These are phyloP conservation scores for Erynnis tages DNA, from an alignment of 2,888 invertebrate genomes.

Conservation along the genomic window DNA sequence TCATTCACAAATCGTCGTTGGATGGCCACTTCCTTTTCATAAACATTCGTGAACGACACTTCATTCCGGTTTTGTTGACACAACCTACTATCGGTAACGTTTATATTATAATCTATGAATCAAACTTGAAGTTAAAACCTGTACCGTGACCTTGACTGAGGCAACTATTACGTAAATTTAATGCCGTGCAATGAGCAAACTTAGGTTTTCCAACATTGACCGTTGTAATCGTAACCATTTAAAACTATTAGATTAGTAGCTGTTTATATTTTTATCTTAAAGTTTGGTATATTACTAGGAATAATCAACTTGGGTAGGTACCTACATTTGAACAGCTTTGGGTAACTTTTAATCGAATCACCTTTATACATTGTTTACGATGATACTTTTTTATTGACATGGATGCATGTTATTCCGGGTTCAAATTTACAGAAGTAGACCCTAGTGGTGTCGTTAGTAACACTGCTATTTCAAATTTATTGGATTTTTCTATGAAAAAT, in stretches of 20 bases:
- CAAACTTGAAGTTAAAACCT: slow-evolving; percentile 38
- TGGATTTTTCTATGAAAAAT: too few species aligned
- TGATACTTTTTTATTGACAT: too few species aligned
- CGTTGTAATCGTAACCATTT: slow-evolving; percentile 6
- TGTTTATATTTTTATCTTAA: too few species aligned
- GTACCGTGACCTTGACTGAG: slow-evolving; percentile 43
- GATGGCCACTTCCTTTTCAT: slow-evolving; percentile 47
- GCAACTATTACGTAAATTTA: slow-evolving; percentile 20
- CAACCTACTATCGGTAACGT: slow-evolving; percentile 35
- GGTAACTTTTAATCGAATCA: too few species aligned
- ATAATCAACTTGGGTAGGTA: too few species aligned
- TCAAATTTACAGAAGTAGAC: too few species aligned
- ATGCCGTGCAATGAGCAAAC: slow-evolving; percentile 5
- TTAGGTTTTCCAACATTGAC: slow-evolving; percentile 6
- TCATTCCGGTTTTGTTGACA: slow-evolving; percentile 41
- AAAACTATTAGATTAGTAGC: slow-evolving; percentile 11
- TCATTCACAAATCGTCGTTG: slow-evolving; percentile 42
- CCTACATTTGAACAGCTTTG: too few species aligned
- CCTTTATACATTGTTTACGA: too few species aligned
- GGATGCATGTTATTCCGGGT: too few species aligned
- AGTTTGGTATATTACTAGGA: too few species aligned
- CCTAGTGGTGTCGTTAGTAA: too few species aligned
- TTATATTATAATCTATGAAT: slow-evolving; percentile 34
- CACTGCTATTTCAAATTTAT: too few species aligned
- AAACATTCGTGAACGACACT: slow-evolving; percentile 40